Percentiles rank a stretch among this genome's conserved stretches.
phyloP scores from a whole-genome alignment of 2,113 vertebrate genomes.

The Baryphthengus martii region DNA sequence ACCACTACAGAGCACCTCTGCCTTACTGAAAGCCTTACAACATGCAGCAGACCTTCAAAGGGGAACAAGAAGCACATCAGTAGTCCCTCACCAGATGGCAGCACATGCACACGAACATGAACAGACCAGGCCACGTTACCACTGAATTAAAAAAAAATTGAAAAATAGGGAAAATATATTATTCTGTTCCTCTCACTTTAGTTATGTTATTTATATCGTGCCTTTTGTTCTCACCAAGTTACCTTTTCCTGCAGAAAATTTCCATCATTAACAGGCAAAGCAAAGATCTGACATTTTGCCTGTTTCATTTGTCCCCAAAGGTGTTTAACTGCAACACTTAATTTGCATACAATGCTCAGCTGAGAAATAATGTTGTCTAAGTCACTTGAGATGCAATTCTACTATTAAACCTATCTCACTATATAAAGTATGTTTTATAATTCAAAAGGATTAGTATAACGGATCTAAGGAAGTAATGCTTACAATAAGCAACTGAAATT shows the following conservation, averaged over 20 bases:
- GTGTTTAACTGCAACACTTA: neutral
- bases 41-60: rapidly evolving
- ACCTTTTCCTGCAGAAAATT: neutral
- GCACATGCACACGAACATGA: neutral
- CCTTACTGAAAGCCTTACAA: neutral
- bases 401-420: neutral
- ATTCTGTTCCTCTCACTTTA: neutral
- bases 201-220: neutral
- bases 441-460: neutral
- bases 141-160: neutral
- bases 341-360: neutral
- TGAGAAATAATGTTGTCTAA: neutral
- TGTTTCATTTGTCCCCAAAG: neutral
- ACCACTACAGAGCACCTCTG: neutral
- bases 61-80: neutral
- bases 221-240: neutral
- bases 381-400: neutral
- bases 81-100: conserved; percentile 13
- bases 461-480: neutral
- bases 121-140: neutral
- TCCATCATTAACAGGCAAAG: neutral
- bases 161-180: rapidly evolving
- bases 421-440: neutral
- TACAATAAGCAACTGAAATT: neutral
- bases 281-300: neutral